Evolutionary conservation across 2,113 vertebrate species (phyloP), one percentile per base, ranked within the genome.

Genomic region (Taurulus bubalis): DNA sequence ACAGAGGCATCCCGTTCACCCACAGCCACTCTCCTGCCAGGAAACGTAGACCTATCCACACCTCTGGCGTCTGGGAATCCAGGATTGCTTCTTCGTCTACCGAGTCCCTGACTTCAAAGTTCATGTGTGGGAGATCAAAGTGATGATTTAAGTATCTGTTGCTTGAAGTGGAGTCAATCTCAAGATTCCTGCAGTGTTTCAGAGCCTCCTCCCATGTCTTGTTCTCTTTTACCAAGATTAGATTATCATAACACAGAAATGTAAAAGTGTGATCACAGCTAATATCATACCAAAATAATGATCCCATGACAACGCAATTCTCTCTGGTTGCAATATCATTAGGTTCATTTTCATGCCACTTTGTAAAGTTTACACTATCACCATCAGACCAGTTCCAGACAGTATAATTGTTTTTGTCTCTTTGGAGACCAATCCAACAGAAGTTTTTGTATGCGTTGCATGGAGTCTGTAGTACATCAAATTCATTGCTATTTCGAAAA

Each of bases 181-280:
- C 30, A n/a, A 38, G 67, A 55, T 15, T 36, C 65, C 64, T 71
- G 70, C 73, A 69, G 65, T 87, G 66, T 47, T 84, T 45, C 62
- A 51, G 30, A 53, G 68, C 79, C 26, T 83, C 85, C 55, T 82
- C 62, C 75, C 80, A 82, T 15, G 15, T 65, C 47, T 67, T 84
- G 15, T 45, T 74, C 60, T 79, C 68, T 80, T 85, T 86, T 11
- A 79, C 74, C 10, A 83, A 79, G n/a, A 87, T 38, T 62, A 11
- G 20, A 34, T 55, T 7, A 42, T 84, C 7, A 24, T 59, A 9
- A 51, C 67, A 89, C 28, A 89, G 2, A 72, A 63, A 69, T 26
- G 11, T 0, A 3, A 3, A 5, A 40, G 7, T 3, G 2, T 0
- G 0, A 22, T 34, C 1, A 49, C 28, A 75, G 2, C 2, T 1